Evolutionary conservation across 2,888 invertebrate genomes (phyloP).

Genomic region (Epinotia demarniana): DNA sequence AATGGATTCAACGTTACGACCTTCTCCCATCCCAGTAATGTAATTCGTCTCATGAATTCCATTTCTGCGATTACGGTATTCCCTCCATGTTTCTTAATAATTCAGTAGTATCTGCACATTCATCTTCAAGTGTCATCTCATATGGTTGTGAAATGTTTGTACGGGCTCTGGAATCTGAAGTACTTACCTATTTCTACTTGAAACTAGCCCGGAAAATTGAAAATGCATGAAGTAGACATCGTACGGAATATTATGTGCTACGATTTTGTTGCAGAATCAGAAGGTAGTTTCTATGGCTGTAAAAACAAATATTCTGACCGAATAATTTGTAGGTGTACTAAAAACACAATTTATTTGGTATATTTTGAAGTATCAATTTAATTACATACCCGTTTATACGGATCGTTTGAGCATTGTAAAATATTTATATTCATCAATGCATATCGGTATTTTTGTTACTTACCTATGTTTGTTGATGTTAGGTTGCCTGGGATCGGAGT

Average conservation of each 20-base stretch:
- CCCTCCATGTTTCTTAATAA: slow-evolving; percentile 28
- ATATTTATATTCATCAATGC: not conserved
- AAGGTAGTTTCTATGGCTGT: not conserved
- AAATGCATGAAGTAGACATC: slow-evolving; percentile 28
- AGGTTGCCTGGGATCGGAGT: no score
- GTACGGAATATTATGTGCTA: slow-evolving; percentile 17
- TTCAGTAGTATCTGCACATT: slow-evolving; percentile 34
- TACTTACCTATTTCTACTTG: not conserved
- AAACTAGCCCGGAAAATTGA: slow-evolving; percentile 33
- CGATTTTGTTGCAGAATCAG: slow-evolving; percentile 27
- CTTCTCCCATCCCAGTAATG: slow-evolving; percentile 22
- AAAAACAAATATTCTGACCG: not conserved
- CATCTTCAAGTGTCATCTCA: slow-evolving; percentile 32
- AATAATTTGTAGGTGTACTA: not conserved
- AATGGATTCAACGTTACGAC: slow-evolving; percentile 15
- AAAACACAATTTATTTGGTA: not conserved
- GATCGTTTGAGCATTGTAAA: not conserved
- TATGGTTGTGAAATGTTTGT: slow-evolving; percentile 16
- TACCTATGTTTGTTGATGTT: no score
- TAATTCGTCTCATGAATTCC: slow-evolving; percentile 32
- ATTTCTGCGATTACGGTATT: slow-evolving; percentile 35
- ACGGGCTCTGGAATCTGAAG: slow-evolving; percentile 17
- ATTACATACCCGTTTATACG: no score
- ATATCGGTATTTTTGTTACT: no score
- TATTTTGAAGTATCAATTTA: not conserved